Evolutionary conservation across 2,113 vertebrate genomes (phyloP).

Genomic region (Emydocephalus ijimae): DNA sequence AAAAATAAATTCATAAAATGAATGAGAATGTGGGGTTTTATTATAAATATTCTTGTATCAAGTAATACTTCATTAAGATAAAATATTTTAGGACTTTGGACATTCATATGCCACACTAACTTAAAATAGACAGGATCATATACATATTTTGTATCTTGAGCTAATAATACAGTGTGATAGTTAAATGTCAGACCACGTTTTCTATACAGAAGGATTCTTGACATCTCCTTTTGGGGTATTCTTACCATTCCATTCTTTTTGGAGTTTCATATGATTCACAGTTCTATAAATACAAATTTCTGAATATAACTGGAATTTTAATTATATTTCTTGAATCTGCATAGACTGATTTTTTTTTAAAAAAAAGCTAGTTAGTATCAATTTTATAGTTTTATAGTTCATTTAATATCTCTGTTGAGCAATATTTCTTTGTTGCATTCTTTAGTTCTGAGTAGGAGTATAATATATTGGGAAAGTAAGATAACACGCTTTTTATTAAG

Average conservation of each 20-base stretch:
- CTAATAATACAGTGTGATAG: neutral
- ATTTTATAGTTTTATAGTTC: slow-evolving; percentile 3
- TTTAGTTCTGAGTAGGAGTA: neutral
- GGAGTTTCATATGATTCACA: neutral
- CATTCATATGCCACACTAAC: neutral
- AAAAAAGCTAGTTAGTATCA: neutral
- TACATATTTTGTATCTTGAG: neutral
- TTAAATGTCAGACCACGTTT: neutral
- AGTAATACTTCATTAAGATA: neutral
- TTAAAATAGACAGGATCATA: neutral
- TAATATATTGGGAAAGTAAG: neutral
- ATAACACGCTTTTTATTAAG: neutral
- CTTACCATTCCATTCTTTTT: neutral
- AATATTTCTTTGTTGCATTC: neutral
- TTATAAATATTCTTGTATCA: neutral
- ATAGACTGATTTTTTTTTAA: neutral
- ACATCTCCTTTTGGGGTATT: neutral
- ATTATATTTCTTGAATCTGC: neutral
- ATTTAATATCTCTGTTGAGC: neutral
- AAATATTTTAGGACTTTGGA: neutral
- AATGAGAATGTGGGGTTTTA: neutral
- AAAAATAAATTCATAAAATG: neutral
- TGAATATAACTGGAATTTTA: neutral
- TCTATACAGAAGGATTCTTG: neutral
- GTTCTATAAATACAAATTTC: neutral